Conservation (phyloP, 2,888 invertebrate genomes). For the Mamestra brassicae region DNA sequence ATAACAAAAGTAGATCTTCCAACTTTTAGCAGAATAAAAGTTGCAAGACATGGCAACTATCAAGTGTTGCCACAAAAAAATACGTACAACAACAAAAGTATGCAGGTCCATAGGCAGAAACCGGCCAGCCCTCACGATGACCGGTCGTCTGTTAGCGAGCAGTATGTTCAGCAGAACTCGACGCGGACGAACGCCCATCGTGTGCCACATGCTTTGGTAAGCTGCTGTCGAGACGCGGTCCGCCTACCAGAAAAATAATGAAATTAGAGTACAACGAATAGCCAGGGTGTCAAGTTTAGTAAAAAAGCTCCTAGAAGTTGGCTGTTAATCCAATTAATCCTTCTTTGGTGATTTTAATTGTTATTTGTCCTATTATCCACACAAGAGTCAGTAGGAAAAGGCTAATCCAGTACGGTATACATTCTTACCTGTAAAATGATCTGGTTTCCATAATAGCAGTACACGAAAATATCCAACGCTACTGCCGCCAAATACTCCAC, state of each 20-base stretch:
- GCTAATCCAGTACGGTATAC: too few relatives aligned
- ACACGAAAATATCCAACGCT: slow-evolving; percentile 84
- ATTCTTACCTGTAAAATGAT: slow-evolving; percentile 82
- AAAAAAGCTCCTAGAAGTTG: neutral
- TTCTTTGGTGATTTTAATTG: neutral
- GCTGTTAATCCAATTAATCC: neutral
- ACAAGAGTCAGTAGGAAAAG: too few relatives aligned
- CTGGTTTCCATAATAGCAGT: slow-evolving; percentile 86
- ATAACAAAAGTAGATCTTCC: too few relatives aligned
- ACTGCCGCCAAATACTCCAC: slow-evolving; percentile 85
- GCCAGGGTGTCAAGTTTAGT: too few relatives aligned
- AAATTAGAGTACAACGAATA: too few relatives aligned
- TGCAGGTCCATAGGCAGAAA: slow-evolving; percentile 84
- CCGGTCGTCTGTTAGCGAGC: slow-evolving; percentile 75
- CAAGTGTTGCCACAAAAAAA: neutral
- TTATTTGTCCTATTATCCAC: neutral
- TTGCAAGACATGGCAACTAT: neutral
- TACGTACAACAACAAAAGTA: slow-evolving; percentile 81
- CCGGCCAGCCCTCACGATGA: slow-evolving; percentile 77
- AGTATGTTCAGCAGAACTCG: slow-evolving; percentile 77
- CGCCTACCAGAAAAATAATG: slow-evolving; percentile 70
- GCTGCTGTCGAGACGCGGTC: slow-evolving; percentile 83
- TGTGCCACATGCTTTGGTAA: slow-evolving; percentile 82
- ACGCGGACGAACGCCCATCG: slow-evolving; percentile 77
- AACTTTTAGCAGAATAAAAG: neutral